Base-by-base conservation (phyloP, 1,140 invertebrate genomes). In the Andricus grossulariae region DNA sequence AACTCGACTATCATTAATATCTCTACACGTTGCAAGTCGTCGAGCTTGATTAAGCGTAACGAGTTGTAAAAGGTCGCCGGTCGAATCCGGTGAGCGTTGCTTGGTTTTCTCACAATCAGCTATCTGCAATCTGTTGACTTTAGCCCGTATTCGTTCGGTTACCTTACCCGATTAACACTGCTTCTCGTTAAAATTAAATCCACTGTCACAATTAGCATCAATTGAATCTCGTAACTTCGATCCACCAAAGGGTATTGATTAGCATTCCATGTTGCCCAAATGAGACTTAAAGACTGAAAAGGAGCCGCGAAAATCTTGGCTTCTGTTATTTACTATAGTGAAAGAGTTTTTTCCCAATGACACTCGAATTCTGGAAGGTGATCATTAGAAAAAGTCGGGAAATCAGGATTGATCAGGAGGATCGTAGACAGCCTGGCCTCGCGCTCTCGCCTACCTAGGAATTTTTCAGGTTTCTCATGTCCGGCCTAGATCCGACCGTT, bases 241-340 rank as follows among this genome's bases (percentile, higher is more conserved):
- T 66, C 57, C 57, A 66, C 13, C 21, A 66, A 66, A 32, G 57
- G 57, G 13, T 16, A 66, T 66, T 66, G 57, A 66, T 66, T 66
- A 66, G 57, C 13, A 66, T 3, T 66, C 16, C 25, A 16, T 66
- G 57, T 32, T 32, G 39, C 13, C 57, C 12, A 66, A 66, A 66
- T 66, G 57, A 66, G 57, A 39, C 57, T 39, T 18, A 19, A 10
- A 12, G 12, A 18, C 54, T 12, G 25, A 66, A 66, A 66, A 66
- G 57, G 57, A 66, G 57, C 57, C 57, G 57, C 57, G 3, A 66
- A 66, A 66, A 32, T 66, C 57, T 39, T n/a, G 57, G 15, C 57
- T 66, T 66, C 32, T 66, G 25, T 21, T 21, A 0, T 66, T 32
- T 11, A 55, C 19, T 18, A 8, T 18, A 16, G 8, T 66, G 57